Base-by-base conservation (phyloP, 2,797 vertebrate species). In the Amblyraja radiata region DNA sequence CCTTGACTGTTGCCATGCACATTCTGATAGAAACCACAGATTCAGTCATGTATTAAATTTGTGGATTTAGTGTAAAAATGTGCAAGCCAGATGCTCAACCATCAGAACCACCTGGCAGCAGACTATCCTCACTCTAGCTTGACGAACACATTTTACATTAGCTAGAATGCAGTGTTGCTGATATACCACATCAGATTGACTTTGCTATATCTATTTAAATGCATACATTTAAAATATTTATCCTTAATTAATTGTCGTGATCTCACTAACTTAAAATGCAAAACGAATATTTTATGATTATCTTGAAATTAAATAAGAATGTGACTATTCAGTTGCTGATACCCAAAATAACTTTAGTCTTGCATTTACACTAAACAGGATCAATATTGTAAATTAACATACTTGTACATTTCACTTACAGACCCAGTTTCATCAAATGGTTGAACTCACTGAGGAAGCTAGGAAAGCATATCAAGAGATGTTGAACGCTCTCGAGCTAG, bases 351-450 rank as follows among this genome's bases (percentile, higher is more conserved):
- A 1, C n/a, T 71, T 54, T 92, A 6, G 8, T 46, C 18, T 74
- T 73, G 23, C 6, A 39, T 9, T 73, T 21, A 61, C 61, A 6
- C 54, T 28, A 11, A 65, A 88, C 8, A 68, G 16, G 1, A 73
- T 92, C 10, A 74, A 77, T 76, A 32, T 74, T 93, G 21, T 28
- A 6, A 76, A 25, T 90, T 90, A 63, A 32, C 77, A 77, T 4
- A 7, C 77, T 78, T 61, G 18, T 58, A 71, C 13, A 58, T 61
- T 93, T 74, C 71, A 61, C 71, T 93, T 73, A 16, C 94, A 99
- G 98, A 98, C 99, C 94, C 95, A 97, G 94, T 99, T 99, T 95
- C 98, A 98, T 93, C 98, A 97, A 96, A 98, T 99, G 98, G 97
- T 99, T 2, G 98, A 98, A 95, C 95, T 99, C 94, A 98, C 98